Conservation (phyloP, 1,140 invertebrate species). For the Caligus rogercresseyi region DNA sequence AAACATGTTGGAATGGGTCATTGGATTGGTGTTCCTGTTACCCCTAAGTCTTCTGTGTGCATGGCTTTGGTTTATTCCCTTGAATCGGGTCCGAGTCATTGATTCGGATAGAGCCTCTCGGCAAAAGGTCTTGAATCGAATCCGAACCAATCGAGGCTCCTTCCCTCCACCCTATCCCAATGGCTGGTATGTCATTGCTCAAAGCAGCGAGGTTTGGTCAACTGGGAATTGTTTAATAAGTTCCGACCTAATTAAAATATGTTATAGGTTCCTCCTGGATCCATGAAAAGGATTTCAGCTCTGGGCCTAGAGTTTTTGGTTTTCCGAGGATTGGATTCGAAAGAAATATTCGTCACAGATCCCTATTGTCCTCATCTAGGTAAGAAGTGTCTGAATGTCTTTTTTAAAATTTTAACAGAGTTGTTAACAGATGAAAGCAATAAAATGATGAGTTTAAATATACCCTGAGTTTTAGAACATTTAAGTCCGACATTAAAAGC, state of each 20-base stretch:
- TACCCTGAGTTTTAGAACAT: too few relatives aligned
- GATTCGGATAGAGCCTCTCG: background rate
- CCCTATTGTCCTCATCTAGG: conserved; percentile 38
- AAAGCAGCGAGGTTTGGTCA: conserved; percentile 44
- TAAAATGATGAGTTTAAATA: too few relatives aligned
- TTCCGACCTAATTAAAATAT: too few relatives aligned
- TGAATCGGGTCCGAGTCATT: conserved; percentile 6
- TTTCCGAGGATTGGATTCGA: conserved; percentile 40
- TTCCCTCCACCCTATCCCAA: conserved; percentile 69
- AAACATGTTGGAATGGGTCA: background rate
- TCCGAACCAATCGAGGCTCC: conserved; percentile 36
- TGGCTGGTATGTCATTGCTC: conserved; percentile 63
- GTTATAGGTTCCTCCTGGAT: background rate
- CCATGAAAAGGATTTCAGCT: background rate
- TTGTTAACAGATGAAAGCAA: too few relatives aligned
- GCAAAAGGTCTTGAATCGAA: conserved; percentile 4
- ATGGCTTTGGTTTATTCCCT: conserved; percentile 4
- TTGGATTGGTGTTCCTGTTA: background rate
- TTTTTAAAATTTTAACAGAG: too few relatives aligned
- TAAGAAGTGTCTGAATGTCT: background rate
- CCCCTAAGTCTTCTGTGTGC: background rate
- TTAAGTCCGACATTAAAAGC: too few relatives aligned
- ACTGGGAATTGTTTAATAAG: too few relatives aligned
- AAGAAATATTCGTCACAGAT: conserved; percentile 47
- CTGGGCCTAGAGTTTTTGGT: conserved; percentile 56